phyloP scores from a whole-genome alignment of 2,113 vertebrate species.

The Pluvialis apricaria region DNA sequence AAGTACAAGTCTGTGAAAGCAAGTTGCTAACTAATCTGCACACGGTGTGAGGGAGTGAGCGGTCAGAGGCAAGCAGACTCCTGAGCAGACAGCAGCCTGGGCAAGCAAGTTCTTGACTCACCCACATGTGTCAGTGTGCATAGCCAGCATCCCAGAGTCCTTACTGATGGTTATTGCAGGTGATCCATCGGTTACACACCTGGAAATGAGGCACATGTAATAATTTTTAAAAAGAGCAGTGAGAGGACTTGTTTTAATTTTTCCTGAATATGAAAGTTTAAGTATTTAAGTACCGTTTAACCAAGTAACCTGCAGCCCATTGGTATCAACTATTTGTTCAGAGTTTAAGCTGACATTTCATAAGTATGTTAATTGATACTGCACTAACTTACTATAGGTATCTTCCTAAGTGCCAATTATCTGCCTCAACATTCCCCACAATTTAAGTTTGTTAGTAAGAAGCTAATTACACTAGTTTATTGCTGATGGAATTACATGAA shows the following conservation, averaged over 20 bases:
- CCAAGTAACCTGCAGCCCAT: slow-evolving; percentile 47
- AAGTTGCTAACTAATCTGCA: neutral
- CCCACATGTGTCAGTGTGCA: rapidly evolving
- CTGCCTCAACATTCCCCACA: slow-evolving; percentile 77
- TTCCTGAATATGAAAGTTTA: slow-evolving; percentile 18
- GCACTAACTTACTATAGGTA: slow-evolving; percentile 68
- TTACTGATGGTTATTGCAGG: neutral
- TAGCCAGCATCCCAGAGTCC: neutral
- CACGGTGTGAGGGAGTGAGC: neutral
- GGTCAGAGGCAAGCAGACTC: neutral
- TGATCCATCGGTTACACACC: neutral
- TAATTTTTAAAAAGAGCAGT: neutral
- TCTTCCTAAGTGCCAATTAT: slow-evolving; percentile 78
- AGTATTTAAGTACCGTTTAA: slow-evolving; percentile 56
- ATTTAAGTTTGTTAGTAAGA: slow-evolving; percentile 79
- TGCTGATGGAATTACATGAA: slow-evolving; percentile 79
- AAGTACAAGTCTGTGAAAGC: neutral
- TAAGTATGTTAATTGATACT: slow-evolving; percentile 74
- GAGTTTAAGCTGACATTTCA: slow-evolving; percentile 70
- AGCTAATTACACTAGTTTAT: slow-evolving; percentile 82
- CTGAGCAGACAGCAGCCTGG: neutral
- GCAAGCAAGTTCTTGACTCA: neutral
- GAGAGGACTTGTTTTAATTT: neutral
- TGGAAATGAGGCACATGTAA: neutral
- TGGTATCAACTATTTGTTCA: slow-evolving; percentile 65